Evolutionary conservation across 2,113 vertebrate genomes (phyloP), one percentile per base, ranked within the genome.

Genomic region (Scytalopus superciliaris): DNA sequence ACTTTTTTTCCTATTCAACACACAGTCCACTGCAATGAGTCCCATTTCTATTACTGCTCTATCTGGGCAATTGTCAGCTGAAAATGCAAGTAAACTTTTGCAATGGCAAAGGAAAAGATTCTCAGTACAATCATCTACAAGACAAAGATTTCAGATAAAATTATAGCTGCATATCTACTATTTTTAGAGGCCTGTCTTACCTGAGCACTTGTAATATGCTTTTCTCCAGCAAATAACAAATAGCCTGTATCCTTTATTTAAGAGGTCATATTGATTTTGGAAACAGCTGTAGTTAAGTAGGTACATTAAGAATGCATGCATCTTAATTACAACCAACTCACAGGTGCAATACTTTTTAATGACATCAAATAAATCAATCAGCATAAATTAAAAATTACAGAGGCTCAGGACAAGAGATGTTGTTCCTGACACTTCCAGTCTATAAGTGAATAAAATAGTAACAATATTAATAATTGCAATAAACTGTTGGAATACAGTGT

Each of bases 251-350:
- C 87, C 74, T 94, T 96, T 87, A 68, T 91, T 96, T 96, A 96
- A 91, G 79, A 97, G 66, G 16, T 50, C 37, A 67, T 96, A 96
- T 96, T 95, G 93, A 97, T 96, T 92, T 94, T 79, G 91, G 70
- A 80, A 96, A 44, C 52, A 79, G 79, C 44, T 93, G 76, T 60
- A 92, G 81, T 82, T 93, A 88, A 91, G 72, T n/a, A 85, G 75
- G 77, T 87, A 67, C 62, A 92, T 96, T 94, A 96, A 95, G 67
- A 95, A 94, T 87, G 30, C 39, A 94, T 75, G 64, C 50, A 95
- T 96, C 88, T 95, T 97, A 97, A 97, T 96, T 96, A 94, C 83
- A 91, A 86, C 19, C 89, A 85, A 23, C 67, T 95, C 55, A 28
- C 42, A 87, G 45, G 75, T 80, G 40, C 62, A 96, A 79, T 72